Conservation (phyloP, 2,113 vertebrate species). For the Pithys albifrons region DNA sequence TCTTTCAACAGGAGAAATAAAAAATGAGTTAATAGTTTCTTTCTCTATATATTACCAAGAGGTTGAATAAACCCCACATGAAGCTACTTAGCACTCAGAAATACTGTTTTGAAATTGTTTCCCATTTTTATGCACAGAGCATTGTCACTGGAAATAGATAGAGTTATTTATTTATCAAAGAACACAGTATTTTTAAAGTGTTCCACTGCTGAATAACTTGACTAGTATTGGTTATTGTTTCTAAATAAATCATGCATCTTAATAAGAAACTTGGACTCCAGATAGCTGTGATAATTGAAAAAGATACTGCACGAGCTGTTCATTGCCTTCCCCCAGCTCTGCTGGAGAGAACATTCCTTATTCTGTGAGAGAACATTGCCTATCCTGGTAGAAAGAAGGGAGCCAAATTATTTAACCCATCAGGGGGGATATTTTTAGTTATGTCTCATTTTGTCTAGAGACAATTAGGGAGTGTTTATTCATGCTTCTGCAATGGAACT, state of each 20-base stretch:
- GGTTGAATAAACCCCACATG: neutral
- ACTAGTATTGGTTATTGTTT: neutral
- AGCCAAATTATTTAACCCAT: constrained; percentile 22
- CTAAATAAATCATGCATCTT: constrained; percentile 25
- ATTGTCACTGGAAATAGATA: neutral
- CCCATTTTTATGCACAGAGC: neutral
- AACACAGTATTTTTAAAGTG: neutral
- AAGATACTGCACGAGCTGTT: neutral
- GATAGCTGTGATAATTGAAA: constrained; percentile 15
- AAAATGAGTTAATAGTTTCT: neutral
- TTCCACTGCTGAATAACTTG: neutral
- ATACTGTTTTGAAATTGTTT: neutral
- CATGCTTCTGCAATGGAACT: neutral
- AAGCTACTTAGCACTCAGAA: neutral
- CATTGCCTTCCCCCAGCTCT: neutral
- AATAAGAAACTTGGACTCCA: neutral
- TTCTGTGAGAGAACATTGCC: neutral
- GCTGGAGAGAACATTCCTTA: neutral
- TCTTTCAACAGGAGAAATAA: neutral
- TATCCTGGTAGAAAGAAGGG: neutral
- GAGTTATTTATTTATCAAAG: neutral
- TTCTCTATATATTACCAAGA: neutral
- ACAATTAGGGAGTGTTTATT: neutral
- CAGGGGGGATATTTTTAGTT: constrained; percentile 31
- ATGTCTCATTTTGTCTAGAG: neutral